Conservation (phyloP, 2,797 vertebrate genomes). For the Acanthurus tractus region DNA sequence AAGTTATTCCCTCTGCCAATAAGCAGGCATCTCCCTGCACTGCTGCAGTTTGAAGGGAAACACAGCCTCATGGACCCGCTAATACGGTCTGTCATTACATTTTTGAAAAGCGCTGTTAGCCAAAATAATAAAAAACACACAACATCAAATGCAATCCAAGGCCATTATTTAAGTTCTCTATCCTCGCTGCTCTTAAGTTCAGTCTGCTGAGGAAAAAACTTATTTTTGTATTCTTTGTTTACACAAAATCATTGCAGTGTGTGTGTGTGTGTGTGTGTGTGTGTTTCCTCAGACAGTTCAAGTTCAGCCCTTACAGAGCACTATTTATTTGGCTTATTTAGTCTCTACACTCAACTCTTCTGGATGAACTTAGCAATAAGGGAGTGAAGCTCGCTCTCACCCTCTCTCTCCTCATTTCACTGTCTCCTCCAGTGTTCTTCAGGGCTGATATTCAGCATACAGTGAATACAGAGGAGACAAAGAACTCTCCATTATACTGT, state of each 20-base stretch:
- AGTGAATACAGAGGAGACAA: conserved; percentile 77
- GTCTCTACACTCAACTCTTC: conserved; percentile 33
- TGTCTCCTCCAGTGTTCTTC: conserved; percentile 62
- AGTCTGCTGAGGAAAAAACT: not conserved
- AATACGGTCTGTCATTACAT: conserved; percentile 47
- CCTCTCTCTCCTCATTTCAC: conserved; percentile 49
- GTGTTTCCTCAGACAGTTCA: not conserved
- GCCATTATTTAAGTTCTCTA: not conserved
- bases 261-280: not conserved
- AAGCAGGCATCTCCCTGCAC: conserved; percentile 58
- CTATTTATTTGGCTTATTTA: conserved; percentile 44
- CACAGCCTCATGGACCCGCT: conserved; percentile 38
- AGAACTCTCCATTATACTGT: conserved; percentile 75
- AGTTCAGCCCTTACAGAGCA: not conserved
- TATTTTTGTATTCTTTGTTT: not conserved
- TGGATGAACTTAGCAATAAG: conserved; percentile 49
- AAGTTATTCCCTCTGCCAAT: conserved; percentile 76
- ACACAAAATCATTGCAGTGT: not conserved
- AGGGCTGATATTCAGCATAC: conserved; percentile 64
- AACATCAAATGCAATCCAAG: conserved; percentile 10
- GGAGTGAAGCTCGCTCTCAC: conserved; percentile 30
- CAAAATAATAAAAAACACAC: not conserved
- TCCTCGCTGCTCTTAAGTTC: conserved; percentile 16
- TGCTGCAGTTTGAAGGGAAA: conserved; percentile 38
- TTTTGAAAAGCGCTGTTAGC: conserved; percentile 21